These are phyloP conservation scores for Crotalus helleri DNA, from an alignment of 2,113 vertebrate species.

Conservation along the genomic window DNA sequence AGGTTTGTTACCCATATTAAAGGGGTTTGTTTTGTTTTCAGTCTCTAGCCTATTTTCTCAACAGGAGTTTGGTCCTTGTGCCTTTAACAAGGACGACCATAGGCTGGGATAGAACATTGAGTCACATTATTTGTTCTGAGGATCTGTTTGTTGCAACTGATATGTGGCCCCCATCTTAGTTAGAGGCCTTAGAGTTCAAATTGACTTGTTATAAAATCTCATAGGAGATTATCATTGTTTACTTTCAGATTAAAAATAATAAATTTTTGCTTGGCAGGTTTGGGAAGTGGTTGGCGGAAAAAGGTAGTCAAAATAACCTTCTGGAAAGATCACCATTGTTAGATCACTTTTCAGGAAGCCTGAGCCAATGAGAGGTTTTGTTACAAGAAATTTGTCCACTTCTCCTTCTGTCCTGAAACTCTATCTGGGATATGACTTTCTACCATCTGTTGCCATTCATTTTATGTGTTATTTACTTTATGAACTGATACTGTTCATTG, in stretches of 20 bases:
- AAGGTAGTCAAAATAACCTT: neutral
- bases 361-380: conserved; percentile 21
- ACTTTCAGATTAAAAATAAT: conserved; percentile 18
- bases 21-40: too few relatives aligned
- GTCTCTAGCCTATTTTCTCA: too few relatives aligned
- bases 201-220: neutral
- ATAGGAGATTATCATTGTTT: neutral
- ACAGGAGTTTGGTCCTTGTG: too few relatives aligned
- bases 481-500: neutral
- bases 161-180: accelerated
- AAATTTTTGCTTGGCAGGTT: conserved; percentile 11
- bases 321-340: conserved; percentile 20
- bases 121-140: neutral
- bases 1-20: too few relatives aligned
- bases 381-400: conserved; percentile 27
- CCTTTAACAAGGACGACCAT: too few relatives aligned
- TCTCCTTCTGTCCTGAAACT: conserved; percentile 41
- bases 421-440: conserved; percentile 18
- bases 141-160: neutral
- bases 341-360: accelerated
- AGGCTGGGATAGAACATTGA: too few relatives aligned
- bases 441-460: conserved; percentile 20
- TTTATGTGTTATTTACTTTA: conserved; percentile 31
- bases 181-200: conserved; percentile 25
- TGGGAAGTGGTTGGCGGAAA: too few relatives aligned